These are phyloP conservation scores for Coenobita brevimanus DNA, from an alignment of 1,140 invertebrate genomes.

Conservation along the genomic window DNA sequence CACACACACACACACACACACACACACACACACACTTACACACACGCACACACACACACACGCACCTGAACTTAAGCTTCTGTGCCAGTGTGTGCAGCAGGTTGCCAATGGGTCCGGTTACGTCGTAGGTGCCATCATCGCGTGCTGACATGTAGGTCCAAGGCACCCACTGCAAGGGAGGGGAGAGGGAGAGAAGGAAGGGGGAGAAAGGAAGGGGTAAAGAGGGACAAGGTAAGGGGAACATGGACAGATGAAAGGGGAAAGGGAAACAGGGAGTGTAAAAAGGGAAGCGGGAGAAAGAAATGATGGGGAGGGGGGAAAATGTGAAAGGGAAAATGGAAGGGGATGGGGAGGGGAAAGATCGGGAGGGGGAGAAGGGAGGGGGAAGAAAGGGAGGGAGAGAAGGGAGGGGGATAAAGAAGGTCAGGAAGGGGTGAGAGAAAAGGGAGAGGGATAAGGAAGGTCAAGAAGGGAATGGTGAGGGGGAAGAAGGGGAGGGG, in stretches of 20 bases:
- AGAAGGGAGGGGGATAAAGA: not conserved
- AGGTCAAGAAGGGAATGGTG: not conserved
- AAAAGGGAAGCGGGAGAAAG: no score
- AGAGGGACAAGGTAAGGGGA: no score
- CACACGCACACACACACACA: not conserved
- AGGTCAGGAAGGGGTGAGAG: no score
- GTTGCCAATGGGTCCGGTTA: conserved; percentile 34
- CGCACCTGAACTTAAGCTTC: conserved; percentile 24
- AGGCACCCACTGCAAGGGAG: conserved; percentile 54
- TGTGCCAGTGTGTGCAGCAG: conserved; percentile 15
- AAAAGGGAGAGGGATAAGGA: conserved; percentile 1
- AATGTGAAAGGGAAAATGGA: no score
- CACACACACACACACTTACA: not conserved
- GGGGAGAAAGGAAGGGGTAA: no score
- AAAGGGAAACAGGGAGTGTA: no score
- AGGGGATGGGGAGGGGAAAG: no score
- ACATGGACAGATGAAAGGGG: no score
- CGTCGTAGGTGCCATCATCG: not conserved
- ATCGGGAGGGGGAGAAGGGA: no score
- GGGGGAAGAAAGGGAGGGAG: not conserved
- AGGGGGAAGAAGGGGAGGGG: not conserved
- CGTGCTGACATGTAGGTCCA: not conserved
- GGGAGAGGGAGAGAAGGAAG: no score
- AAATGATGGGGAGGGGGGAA: no score
- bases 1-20: no score